These are phyloP conservation scores for Holothuria glaberrima DNA, from an alignment of 35 echinoderm and acorn worm genomes.

Conservation along the genomic window DNA sequence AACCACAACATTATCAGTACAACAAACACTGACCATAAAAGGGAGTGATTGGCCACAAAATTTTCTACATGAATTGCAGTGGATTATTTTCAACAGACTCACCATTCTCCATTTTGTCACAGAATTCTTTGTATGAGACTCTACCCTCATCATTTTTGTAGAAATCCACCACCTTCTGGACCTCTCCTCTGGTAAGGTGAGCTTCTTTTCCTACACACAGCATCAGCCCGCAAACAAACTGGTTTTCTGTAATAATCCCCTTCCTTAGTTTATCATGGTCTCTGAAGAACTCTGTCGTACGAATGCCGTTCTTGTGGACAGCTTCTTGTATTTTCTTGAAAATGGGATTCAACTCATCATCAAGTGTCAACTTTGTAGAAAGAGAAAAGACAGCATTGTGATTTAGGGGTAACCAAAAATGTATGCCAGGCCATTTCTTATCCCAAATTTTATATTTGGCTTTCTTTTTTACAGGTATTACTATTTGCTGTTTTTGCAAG, in stretches of 20 bases:
- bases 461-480: no score
- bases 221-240: slow-evolving; percentile 93
- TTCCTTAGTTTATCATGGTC: slow-evolving; percentile 96
- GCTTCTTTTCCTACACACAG: slow-evolving; percentile 83
- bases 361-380: slow-evolving; percentile 42
- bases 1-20: no score
- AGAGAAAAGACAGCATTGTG: not conserved
- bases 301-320: slow-evolving; percentile 92
- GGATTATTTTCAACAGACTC: not conserved
- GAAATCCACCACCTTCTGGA: slow-evolving; percentile 83
- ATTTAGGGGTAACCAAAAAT: not conserved
- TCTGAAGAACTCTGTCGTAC: slow-evolving; percentile 95
- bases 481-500: no score
- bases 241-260: slow-evolving; percentile 93
- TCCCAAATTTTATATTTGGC: not conserved
- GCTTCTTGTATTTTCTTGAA: slow-evolving; percentile 87
- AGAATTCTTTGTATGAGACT: slow-evolving; percentile 92
- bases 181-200: slow-evolving; percentile 73
- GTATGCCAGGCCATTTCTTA: no score
- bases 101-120: slow-evolving; percentile 99
- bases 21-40: no score
- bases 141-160: slow-evolving; percentile 87
- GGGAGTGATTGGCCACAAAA: no score
- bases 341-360: slow-evolving; percentile 76
- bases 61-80: no score